These are phyloP conservation scores for Enteromius treurensis DNA, from an alignment of 2,797 vertebrate species.

Conservation along the genomic window DNA sequence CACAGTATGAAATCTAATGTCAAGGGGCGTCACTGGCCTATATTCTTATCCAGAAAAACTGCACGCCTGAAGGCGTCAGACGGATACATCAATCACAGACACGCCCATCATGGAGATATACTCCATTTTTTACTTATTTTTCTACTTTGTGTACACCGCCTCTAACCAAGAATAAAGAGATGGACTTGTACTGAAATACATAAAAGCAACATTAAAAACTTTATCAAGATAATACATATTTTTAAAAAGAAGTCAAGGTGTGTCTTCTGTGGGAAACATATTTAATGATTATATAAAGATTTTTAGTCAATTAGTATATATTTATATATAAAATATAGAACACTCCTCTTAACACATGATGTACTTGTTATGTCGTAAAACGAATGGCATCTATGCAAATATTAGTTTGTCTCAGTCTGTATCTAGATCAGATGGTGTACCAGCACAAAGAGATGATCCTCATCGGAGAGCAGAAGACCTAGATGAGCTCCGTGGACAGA, in stretches of 20 bases:
- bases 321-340: not conserved
- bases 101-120: slow-evolving; percentile 23
- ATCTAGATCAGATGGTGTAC: too few relatives aligned
- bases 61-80: slow-evolving; percentile 45
- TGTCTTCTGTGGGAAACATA: not conserved
- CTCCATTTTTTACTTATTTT: slow-evolving; percentile 34
- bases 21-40: slow-evolving; percentile 46
- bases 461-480: too few relatives aligned
- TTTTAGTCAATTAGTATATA: not conserved
- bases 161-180: slow-evolving; percentile 31
- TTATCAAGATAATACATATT: not conserved
- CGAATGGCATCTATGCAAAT: too few relatives aligned
- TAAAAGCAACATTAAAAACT: slow-evolving; percentile 1
- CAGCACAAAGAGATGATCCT: too few relatives aligned
- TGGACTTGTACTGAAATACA: not conserved
- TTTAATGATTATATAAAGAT: not conserved
- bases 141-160: slow-evolving; percentile 43
- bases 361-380: too few relatives aligned
- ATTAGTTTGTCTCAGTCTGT: too few relatives aligned
- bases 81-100: slow-evolving; percentile 49
- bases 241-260: not conserved
- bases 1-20: slow-evolving; percentile 55
- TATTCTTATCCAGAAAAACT: slow-evolving; percentile 56
- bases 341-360: too few relatives aligned
- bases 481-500: too few relatives aligned